Evolutionary conservation across 2,888 invertebrate species (phyloP).

Genomic region (Desoria tigrina): DNA sequence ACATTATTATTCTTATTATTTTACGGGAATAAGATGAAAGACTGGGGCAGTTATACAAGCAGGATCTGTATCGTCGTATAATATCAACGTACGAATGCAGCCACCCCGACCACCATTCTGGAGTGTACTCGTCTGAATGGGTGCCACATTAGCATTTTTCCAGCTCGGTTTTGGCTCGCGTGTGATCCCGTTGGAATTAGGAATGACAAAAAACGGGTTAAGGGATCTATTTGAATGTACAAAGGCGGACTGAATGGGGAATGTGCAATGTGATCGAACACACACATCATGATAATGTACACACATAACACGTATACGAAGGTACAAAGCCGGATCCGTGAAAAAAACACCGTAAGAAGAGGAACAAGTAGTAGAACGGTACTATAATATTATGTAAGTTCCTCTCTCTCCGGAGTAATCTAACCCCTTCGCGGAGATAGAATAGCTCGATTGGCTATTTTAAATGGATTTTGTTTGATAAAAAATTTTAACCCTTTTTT

Average conservation of each 20-base stretch:
- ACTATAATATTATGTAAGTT: conserved; percentile 6
- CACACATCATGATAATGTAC: too few species aligned
- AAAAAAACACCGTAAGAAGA: conserved; percentile 5
- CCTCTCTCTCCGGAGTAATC: conserved; percentile 4
- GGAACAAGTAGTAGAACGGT: background rate
- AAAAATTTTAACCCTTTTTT: conserved; percentile 15
- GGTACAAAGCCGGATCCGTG: background rate
- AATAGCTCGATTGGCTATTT: conserved; percentile 39
- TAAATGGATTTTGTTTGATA: conserved; percentile 44
- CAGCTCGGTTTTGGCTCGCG: conserved; percentile 29
- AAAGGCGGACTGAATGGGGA: conserved; percentile 20
- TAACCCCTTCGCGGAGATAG: conserved; percentile 17
- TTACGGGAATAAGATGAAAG: too few species aligned
- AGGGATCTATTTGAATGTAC: conserved; percentile 24
- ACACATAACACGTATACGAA: too few species aligned
- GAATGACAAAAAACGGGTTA: conserved; percentile 17
- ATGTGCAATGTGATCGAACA: conserved; percentile 12
- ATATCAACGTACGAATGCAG: conserved; percentile 6
- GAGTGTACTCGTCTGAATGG: conserved; percentile 12
- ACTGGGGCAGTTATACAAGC: too few species aligned
- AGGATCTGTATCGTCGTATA: conserved; percentile 14
- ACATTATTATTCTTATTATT: conserved; percentile 2
- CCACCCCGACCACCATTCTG: background rate
- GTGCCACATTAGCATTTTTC: conserved; percentile 9
- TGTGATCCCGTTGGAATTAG: conserved; percentile 24